These are phyloP conservation scores for Chrysotoxum bicinctum DNA, from an alignment of 2,888 invertebrate genomes.

Conservation along the genomic window DNA sequence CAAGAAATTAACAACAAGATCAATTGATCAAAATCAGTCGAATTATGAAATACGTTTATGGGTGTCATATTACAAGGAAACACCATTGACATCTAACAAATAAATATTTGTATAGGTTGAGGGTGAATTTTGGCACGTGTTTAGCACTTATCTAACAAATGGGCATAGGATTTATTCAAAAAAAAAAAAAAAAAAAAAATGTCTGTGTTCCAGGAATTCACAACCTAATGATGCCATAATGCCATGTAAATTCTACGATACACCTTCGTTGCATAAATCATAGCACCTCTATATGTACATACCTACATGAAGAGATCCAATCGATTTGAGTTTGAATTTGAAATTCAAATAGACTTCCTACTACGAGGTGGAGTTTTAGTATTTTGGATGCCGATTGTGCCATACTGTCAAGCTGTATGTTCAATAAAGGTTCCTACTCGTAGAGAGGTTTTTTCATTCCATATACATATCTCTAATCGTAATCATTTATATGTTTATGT, in stretches of 20 bases:
- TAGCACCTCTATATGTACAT: conserved; percentile 18
- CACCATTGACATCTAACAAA: conserved; percentile 44
- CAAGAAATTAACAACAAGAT: neutral
- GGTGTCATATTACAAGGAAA: conserved; percentile 18
- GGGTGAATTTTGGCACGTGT: conserved; percentile 11
- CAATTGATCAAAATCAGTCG: neutral
- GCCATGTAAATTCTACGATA: conserved; percentile 56
- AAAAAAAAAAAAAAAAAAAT: neutral
- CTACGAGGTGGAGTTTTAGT: conserved; percentile 6
- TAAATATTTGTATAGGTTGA: neutral
- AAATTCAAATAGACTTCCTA: conserved; percentile 69
- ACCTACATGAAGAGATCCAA: conserved; percentile 9
- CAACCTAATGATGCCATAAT: conserved; percentile 65
- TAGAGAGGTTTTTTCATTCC: neutral
- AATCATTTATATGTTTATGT: conserved; percentile 16
- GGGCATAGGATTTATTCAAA: neutral
- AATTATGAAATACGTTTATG: conserved; percentile 11
- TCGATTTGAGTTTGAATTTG: conserved; percentile 44
- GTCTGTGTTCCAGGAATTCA: conserved; percentile 45
- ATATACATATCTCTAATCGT: conserved; percentile 7
- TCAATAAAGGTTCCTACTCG: neutral
- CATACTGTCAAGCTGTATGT: neutral
- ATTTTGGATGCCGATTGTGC: conserved; percentile 1
- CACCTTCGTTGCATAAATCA: conserved; percentile 43
- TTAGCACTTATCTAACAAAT: neutral